Percentiles rank a stretch among this genome's conserved stretches.
Conservation (phyloP, 2,113 vertebrate species). For the Seriola rivoliana region DNA sequence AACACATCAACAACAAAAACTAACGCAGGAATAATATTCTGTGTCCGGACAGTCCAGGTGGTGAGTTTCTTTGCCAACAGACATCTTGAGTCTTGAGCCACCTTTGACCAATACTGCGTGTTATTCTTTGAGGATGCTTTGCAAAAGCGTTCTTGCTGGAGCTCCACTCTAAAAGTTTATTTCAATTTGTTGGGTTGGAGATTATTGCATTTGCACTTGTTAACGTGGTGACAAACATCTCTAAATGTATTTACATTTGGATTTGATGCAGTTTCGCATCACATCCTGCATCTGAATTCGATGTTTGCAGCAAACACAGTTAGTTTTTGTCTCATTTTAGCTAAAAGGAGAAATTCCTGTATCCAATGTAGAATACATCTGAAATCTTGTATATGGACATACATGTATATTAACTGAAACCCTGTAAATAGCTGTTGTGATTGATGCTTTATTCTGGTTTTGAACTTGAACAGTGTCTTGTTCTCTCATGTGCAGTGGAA, state of each 20-base stretch:
- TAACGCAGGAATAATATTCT: background rate
- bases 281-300: background rate
- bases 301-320: constrained; percentile 14
- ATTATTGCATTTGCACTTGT: constrained; percentile 36
- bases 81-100: background rate
- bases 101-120: background rate
- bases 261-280: constrained; percentile 24
- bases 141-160: background rate
- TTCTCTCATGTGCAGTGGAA: background rate
- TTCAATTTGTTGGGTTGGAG: constrained; percentile 21
- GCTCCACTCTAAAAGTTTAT: constrained; percentile 13
- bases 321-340: background rate
- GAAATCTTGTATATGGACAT: too few species aligned
- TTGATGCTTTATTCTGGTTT: constrained; percentile 2
- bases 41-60: background rate
- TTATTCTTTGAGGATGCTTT: background rate
- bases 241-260: constrained; percentile 34
- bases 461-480: constrained; percentile 3
- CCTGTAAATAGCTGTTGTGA: background rate
- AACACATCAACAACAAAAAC: background rate
- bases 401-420: background rate
- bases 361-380: background rate
- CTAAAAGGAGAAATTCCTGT: background rate
- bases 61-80: background rate
- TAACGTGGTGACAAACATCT: constrained; percentile 25